phyloP scores from a whole-genome alignment of 2,113 vertebrate species.

The Cinclus mexicanus region DNA sequence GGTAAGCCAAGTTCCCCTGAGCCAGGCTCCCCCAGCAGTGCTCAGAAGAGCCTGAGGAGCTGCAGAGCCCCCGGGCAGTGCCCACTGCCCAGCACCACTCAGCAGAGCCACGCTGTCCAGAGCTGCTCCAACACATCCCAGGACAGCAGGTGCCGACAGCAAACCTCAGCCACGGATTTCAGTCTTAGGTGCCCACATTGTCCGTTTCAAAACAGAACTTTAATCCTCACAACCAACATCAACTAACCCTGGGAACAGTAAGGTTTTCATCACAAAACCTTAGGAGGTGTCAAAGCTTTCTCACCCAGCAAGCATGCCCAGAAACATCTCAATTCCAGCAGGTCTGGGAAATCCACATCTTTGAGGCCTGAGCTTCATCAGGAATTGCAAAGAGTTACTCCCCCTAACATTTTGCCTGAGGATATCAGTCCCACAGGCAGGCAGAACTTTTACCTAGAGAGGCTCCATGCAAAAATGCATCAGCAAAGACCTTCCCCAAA shows the following conservation, averaged over 20 bases:
- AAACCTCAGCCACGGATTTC: neutral
- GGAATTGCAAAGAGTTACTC: neutral
- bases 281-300: neutral
- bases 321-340: neutral
- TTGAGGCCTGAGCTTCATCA: neutral
- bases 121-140: neutral
- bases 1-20: neutral
- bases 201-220: neutral
- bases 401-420: neutral
- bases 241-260: neutral
- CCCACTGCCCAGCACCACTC: fast-evolving
- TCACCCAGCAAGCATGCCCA: neutral
- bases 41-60: neutral
- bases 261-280: neutral
- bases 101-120: neutral
- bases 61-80: neutral
- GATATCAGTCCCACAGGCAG: neutral
- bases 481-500: neutral
- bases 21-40: neutral
- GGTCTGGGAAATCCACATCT: neutral
- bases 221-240: neutral
- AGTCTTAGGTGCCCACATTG: neutral
- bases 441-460: neutral
- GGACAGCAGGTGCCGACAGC: neutral
- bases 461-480: neutral